Conservation (phyloP, 2,113 vertebrate species). For the Gorsachius goisagi region DNA sequence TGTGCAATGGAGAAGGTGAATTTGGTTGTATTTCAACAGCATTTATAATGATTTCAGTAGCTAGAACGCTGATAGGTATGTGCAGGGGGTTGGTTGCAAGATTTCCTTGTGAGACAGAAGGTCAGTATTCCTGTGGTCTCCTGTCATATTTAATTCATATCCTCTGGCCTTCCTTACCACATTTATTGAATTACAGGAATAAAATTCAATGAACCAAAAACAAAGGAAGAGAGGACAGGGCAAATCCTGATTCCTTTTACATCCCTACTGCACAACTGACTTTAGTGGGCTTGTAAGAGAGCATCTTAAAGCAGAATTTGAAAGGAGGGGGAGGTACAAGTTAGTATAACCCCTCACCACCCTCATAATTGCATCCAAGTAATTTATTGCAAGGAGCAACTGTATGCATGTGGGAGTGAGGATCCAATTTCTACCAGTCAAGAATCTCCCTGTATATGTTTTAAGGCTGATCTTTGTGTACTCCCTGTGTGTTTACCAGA, state of each 20-base stretch:
- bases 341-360: background rate
- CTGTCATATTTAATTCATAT: slow-evolving; percentile 67
- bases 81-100: slow-evolving; percentile 21
- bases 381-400: background rate
- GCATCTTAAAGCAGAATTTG: background rate
- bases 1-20: background rate
- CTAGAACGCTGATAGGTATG: background rate
- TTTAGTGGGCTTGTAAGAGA: background rate
- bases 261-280: background rate
- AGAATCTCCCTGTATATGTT: background rate
- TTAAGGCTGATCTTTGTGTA: background rate
- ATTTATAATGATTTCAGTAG: slow-evolving; percentile 36
- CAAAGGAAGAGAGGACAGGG: slow-evolving; percentile 6
- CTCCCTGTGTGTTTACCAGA: background rate
- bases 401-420: background rate
- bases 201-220: slow-evolving; percentile 57
- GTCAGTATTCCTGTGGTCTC: slow-evolving; percentile 59
- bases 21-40: background rate
- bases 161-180: slow-evolving; percentile 2
- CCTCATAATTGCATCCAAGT: background rate
- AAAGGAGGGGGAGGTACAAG: background rate
- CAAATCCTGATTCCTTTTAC: background rate
- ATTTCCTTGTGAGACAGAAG: slow-evolving; percentile 47
- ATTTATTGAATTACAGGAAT: slow-evolving; percentile 57
- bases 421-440: background rate